Percentiles rank a stretch among this genome's conserved stretches.
Evolutionary conservation across 2,888 invertebrate species (phyloP).

Genomic region (Platycheirus albimanus): DNA sequence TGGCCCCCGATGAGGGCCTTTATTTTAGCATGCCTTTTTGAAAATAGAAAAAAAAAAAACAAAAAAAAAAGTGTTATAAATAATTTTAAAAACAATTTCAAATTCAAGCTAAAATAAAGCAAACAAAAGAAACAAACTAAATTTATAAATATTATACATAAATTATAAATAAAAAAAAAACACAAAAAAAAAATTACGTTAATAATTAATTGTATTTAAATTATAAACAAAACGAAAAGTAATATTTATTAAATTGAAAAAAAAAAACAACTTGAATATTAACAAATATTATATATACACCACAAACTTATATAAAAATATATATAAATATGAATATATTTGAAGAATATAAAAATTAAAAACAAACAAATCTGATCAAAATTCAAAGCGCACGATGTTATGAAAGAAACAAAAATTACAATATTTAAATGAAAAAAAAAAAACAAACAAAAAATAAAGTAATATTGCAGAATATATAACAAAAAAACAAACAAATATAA

Average conservation of each 20-base stretch:
- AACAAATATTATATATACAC: constrained; percentile 65
- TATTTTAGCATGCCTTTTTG: constrained; percentile 83
- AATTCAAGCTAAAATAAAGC: constrained; percentile 79
- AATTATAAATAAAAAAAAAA: constrained; percentile 56
- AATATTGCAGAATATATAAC: constrained; percentile 31
- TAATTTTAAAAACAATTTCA: constrained; percentile 73
- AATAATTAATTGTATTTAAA: constrained; percentile 72
- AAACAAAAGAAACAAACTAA: constrained; percentile 73
- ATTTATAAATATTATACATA: constrained; percentile 73
- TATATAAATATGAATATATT: constrained; percentile 49
- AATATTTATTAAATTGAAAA: constrained; percentile 66
- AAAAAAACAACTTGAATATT: constrained; percentile 39
- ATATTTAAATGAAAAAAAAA: constrained; percentile 9
- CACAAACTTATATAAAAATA: constrained; percentile 30
- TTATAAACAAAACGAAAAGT: constrained; percentile 70
- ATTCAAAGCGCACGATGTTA: constrained; percentile 65
- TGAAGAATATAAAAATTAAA: constrained; percentile 29
- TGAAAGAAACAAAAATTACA: too few relatives aligned
- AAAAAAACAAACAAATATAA: constrained; percentile 4
- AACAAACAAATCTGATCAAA: constrained; percentile 49
- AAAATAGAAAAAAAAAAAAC: constrained; percentile 76
- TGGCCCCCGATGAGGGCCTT: constrained; percentile 82
- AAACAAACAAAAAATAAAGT: constrained; percentile 15
- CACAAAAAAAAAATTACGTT: constrained; percentile 61
- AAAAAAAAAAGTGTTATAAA: constrained; percentile 75